Base-by-base conservation (phyloP, 2,113 vertebrate species). In the Peromyscus maniculatus region DNA sequence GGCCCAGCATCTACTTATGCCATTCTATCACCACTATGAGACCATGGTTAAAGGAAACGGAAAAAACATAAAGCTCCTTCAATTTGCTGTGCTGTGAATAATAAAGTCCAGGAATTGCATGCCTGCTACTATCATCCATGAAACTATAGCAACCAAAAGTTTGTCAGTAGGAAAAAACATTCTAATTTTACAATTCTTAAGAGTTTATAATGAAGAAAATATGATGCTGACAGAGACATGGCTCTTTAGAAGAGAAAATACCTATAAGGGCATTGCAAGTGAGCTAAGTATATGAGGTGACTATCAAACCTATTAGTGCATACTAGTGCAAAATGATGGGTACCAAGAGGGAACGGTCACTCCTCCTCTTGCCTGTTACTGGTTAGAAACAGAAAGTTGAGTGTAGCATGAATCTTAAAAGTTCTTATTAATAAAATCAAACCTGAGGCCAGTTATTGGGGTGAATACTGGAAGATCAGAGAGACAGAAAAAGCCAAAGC, bases 131-230 rank as follows among this genome's bases (percentile, higher is more conserved):
- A 87, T 64, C 64, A 87, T 46, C 57, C 39, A 69, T 87, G 46
- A 82, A 82, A 91, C 80, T 97, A 26, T 15, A 93, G 24, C 28
- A 87, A 55, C 36, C 22, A 87, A 91, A 64, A 89, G 57, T 67
- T 94, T 46, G 57, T 17, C 79, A 64, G 6, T 64, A 91, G 15
- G 31, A 83, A 89, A 93, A 80, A 72, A 36, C 3, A n/a, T 19
- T 91, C 55, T 49, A 17, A 87, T 1, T 26, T 92, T 55, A 66
- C 11, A 66, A 31, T 72, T 75, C n/a, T 88, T 91, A 46, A 46
- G 3, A 83, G 22, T 22, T 52, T 36, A 15, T 49, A 69, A 87
- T 87, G 31, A 69, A 52, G 64, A 87, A 87, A 49, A 69, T 69
- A 69, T 49, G 46, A 69, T 69, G 19, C 10, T 36, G 10, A 21